A percentile compares a stretch with the other conserved stretches of the same genome.
Evolutionary conservation across 2,888 invertebrate genomes (phyloP).

Genomic region (Plebejus melissa): DNA sequence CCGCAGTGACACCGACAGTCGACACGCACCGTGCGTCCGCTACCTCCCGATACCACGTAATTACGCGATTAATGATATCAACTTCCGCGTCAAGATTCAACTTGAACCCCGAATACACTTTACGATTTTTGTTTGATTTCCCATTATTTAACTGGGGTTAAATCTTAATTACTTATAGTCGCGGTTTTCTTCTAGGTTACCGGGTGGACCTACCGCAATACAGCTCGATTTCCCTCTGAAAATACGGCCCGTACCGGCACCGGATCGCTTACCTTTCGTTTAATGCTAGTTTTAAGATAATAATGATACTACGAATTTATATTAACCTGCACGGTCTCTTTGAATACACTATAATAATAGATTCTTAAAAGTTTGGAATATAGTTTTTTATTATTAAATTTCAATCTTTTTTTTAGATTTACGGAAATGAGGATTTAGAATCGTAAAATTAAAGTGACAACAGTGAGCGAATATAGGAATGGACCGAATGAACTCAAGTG

Average conservation of each 20-base stretch:
- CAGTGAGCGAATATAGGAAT: slow-evolving; percentile 39
- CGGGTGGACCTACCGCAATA: neutral
- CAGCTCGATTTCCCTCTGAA: neutral
- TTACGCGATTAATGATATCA: slow-evolving; percentile 52
- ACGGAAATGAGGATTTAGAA: neutral
- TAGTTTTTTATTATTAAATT: too few relatives aligned
- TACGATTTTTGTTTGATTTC: neutral
- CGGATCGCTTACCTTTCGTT: neutral
- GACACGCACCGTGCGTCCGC: slow-evolving; percentile 49
- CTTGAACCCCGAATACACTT: neutral
- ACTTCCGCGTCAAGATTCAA: neutral
- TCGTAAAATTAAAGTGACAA: neutral
- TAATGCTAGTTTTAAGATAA: neutral
- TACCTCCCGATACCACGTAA: slow-evolving; percentile 53
- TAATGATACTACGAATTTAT: neutral
- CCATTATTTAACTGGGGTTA: neutral
- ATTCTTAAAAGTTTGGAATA: too few relatives aligned
- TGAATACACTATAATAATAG: too few relatives aligned
- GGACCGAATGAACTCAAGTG: slow-evolving; percentile 56
- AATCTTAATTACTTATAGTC: neutral
- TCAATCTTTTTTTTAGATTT: neutral
- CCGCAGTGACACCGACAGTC: slow-evolving; percentile 42
- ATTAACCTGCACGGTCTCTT: neutral
- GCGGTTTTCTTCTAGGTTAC: neutral
- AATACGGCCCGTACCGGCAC: neutral